A percentile compares a stretch with the other conserved stretches of the same genome.
Conservation (phyloP, 1,140 invertebrate species). For the Hyles euphorbiae region DNA sequence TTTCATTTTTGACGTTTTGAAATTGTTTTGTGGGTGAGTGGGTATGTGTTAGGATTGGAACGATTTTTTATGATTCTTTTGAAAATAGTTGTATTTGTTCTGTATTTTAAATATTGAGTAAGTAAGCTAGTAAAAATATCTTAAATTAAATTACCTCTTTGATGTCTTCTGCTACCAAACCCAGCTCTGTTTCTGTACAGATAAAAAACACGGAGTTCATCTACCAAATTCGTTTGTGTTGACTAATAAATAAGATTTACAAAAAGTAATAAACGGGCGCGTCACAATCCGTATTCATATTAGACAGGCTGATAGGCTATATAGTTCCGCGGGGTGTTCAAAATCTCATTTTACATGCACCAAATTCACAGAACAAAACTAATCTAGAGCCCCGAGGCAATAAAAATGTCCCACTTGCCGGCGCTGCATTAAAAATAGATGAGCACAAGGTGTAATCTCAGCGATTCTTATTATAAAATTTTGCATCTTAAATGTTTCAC, state of each 20-base stretch:
- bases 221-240: no score
- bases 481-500: slow-evolving; percentile 63
- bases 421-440: slow-evolving; percentile 67
- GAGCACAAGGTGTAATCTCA: slow-evolving; percentile 70
- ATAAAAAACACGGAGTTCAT: no score
- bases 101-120: no score
- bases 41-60: no score
- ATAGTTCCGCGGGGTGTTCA: slow-evolving; percentile 55
- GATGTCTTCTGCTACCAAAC: no score
- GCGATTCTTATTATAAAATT: slow-evolving; percentile 68
- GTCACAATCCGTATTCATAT: slow-evolving; percentile 63
- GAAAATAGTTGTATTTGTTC: no score
- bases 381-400: slow-evolving; percentile 66
- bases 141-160: no score
- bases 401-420: slow-evolving; percentile 69
- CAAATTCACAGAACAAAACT: slow-evolving; percentile 74
- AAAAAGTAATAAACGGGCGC: neutral
- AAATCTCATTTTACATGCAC: slow-evolving; percentile 73
- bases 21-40: no score
- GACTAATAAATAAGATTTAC: neutral
- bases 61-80: no score
- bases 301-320: slow-evolving; percentile 36
- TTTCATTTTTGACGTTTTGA: no score
- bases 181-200: no score
- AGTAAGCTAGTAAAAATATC: no score